These are phyloP conservation scores for Tenthredo livida DNA, from an alignment of 2,888 invertebrate genomes.

Conservation along the genomic window DNA sequence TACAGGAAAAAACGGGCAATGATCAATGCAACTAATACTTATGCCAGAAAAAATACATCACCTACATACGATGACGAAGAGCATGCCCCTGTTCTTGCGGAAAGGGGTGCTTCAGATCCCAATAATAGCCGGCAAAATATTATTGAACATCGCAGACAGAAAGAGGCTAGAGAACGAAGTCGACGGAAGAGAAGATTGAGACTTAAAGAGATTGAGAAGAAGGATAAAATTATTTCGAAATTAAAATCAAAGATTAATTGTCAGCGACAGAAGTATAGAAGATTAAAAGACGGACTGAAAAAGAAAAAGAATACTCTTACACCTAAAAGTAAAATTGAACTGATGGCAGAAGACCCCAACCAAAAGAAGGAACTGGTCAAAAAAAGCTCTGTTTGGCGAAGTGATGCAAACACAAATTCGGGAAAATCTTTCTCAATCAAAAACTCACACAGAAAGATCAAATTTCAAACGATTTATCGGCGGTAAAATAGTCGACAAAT, in stretches of 20 bases:
- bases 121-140: neutral
- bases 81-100: neutral
- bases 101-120: neutral
- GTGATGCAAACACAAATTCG: neutral
- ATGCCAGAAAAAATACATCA: neutral
- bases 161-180: constrained; percentile 3
- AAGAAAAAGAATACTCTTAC: neutral
- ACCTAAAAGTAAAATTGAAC: constrained; percentile 26
- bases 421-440: neutral
- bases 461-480: neutral
- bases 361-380: neutral
- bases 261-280: neutral
- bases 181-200: neutral
- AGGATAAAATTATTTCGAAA: neutral
- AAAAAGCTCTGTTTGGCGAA: constrained; percentile 16
- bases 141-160: neutral
- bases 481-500: constrained; percentile 2
- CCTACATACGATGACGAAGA: neutral
- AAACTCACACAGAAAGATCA: constrained; percentile 4
- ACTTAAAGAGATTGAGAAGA: neutral
- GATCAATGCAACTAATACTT: neutral
- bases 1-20: constrained; percentile 47
- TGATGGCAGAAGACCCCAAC: constrained; percentile 17
- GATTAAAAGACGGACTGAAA: neutral
- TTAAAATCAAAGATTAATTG: neutral